Conservation (phyloP, 92 coral and sea anemone species). For the Pocillopora grandis region DNA sequence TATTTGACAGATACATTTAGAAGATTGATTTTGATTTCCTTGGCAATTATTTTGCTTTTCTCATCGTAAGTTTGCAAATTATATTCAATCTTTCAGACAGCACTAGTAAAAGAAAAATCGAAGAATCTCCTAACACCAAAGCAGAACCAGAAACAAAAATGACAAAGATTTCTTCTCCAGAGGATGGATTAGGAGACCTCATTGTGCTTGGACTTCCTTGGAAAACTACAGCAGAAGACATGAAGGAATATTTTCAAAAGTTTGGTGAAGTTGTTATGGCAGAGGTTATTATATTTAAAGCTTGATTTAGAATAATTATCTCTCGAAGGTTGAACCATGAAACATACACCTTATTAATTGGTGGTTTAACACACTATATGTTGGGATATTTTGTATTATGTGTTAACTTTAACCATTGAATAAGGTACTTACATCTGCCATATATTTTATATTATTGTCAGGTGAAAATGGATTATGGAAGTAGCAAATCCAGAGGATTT, state of each 20-base stretch:
- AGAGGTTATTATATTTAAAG: conserved; percentile 55
- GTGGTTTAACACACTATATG: too few species aligned
- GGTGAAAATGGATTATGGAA: conserved; percentile 72
- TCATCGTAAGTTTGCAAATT: background rate
- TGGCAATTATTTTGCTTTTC: background rate
- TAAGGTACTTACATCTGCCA: too few species aligned
- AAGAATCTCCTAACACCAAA: conserved; percentile 88
- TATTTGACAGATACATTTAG: too few species aligned
- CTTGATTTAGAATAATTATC: background rate
- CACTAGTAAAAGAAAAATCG: conserved; percentile 92
- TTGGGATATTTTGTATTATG: too few species aligned
- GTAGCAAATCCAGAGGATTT: conserved; percentile 92
- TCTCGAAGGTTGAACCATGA: background rate
- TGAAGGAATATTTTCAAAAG: conserved; percentile 83
- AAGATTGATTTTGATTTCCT: background rate
- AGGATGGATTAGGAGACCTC: conserved; percentile 78
- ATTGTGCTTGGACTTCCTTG: conserved; percentile 93
- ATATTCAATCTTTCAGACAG: conserved; percentile 47
- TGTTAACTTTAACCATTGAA: too few species aligned
- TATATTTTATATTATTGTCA: conserved; percentile 15
- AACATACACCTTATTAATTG: too few species aligned
- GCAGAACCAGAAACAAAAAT: conserved; percentile 86
- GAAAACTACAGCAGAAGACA: conserved; percentile 85
- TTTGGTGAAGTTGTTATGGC: conserved; percentile 90
- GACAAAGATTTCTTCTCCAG: conserved; percentile 71